Evolutionary conservation across 2,797 vertebrate species (phyloP).

Genomic region (Anas acuta): DNA sequence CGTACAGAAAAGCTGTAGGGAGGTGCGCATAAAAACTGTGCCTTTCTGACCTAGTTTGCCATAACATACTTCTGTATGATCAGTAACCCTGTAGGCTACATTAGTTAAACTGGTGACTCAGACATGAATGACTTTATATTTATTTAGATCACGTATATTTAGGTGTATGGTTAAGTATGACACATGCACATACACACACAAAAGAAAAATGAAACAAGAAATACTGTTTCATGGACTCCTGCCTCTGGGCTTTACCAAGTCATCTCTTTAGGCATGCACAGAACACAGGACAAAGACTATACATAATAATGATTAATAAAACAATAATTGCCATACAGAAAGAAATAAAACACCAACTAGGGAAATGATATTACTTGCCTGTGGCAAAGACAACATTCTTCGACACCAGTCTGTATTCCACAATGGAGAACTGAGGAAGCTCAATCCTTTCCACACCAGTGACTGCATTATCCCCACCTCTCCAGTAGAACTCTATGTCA

Average conservation of each 20-base stretch:
- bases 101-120: neutral
- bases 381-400: conserved; percentile 98
- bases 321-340: neutral
- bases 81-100: neutral
- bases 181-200: neutral
- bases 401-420: conserved; percentile 95
- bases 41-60: neutral
- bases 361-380: conserved; percentile 77
- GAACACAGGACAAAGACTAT: neutral
- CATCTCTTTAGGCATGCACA: neutral
- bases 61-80: neutral
- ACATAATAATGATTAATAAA: neutral
- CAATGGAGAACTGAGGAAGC: conserved; percentile 97
- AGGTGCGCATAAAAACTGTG: neutral
- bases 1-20: neutral
- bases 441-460: conserved; percentile 94
- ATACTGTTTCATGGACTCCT: neutral
- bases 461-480: conserved; percentile 92
- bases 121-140: neutral
- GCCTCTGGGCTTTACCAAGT: neutral
- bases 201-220: neutral
- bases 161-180: neutral
- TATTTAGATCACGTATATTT: neutral
- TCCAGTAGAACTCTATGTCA: conserved; percentile 98
- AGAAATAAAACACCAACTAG: neutral